phyloP scores from a whole-genome alignment of 2,888 invertebrate species.

The Torymus texanus region DNA sequence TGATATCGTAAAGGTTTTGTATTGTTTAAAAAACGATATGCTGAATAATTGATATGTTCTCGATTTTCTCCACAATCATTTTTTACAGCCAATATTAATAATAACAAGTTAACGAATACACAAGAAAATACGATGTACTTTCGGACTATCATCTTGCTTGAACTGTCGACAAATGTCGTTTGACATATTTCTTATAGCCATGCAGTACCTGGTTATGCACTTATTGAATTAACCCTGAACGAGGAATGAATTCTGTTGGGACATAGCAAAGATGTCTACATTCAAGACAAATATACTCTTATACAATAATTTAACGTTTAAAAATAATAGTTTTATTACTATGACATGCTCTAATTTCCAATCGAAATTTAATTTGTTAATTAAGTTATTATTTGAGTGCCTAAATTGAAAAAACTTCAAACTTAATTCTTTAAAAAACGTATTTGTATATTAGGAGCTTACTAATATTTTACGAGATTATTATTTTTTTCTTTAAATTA shows the following conservation, averaged over 20 bases:
- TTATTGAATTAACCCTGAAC: conserved; percentile 56
- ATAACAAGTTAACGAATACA: background rate
- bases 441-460: too few species aligned
- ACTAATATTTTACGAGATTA: too few species aligned
- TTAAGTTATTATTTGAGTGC: too few species aligned
- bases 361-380: too few species aligned
- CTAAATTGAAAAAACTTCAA: too few species aligned
- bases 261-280: conserved; percentile 42
- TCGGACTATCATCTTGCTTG: conserved; percentile 46
- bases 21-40: conserved; percentile 22
- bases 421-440: too few species aligned
- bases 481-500: too few species aligned
- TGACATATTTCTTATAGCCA: conserved; percentile 44
- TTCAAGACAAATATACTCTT: conserved; percentile 15
- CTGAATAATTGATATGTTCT: conserved; percentile 15
- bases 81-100: conserved; percentile 15
- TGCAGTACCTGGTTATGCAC: conserved; percentile 47
- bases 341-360: too few species aligned
- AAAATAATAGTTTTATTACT: too few species aligned
- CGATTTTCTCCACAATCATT: conserved; percentile 28
- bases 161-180: conserved; percentile 46
- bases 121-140: conserved; percentile 20
- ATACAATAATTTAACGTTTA: conserved; percentile 12
- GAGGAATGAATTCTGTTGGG: conserved; percentile 45
- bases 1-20: conserved; percentile 48